Evolutionary conservation across 2,888 invertebrate genomes (phyloP), one percentile per base, ranked within the genome.

Genomic region (Sinelater perroti): DNA sequence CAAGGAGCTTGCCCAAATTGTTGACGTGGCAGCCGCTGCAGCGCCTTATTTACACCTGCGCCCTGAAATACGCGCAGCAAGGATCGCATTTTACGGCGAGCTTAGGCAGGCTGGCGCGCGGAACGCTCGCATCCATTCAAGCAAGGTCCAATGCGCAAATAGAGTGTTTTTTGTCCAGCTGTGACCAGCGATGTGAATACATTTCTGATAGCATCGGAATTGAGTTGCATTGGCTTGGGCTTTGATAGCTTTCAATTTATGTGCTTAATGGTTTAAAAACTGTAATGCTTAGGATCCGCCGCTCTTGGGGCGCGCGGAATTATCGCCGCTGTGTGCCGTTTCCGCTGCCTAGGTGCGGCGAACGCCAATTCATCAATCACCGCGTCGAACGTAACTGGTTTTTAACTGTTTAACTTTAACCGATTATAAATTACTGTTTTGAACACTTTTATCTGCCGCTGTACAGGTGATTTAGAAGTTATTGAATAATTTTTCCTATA

Each of bases 221-320:
- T 61, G 64, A 65, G 64, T 64, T 63, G 64, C 63, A 62, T 60
- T 62, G 56, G 59, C 54, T 53, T 42, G 56, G 57, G 63, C 62
- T 66, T 62, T 63, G 67, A 67, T 65, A 64, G 60, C 62, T 61
- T 67, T 65, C 66, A 63, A 66, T 67, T 67, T 66, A 56, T 64
- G 66, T 62, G 66, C 52, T 61, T 66, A 65, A 67, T 65, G 63
- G 66, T 60, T 58, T 56, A 64, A 64, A 64, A 64, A 64, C 40
- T 46, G 33, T 56, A 53, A 50, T 35, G 51, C 60, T 57, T 45
- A 45, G 17, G 18, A 45, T 51, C 51, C 24, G 21, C 42, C 42
- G 30, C 30, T 40, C 40, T 51, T 24, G 30, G 26, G 4, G 30
- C 33, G 33, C 21, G 20, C 28, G 31, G 30, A 50, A 50, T 50